Base-by-base conservation (phyloP, 2,113 vertebrate genomes). In the Indicator maculatus region DNA sequence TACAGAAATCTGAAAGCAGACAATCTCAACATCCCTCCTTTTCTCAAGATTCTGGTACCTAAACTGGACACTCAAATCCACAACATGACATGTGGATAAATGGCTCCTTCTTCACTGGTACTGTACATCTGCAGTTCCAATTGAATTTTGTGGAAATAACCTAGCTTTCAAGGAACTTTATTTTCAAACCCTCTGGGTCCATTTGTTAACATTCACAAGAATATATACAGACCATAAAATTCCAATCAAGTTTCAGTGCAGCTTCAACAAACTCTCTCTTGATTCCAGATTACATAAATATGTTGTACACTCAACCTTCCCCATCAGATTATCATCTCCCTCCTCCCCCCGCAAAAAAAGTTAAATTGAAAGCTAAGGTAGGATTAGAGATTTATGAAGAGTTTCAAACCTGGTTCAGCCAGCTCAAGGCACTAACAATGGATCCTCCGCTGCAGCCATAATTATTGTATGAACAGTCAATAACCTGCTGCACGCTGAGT, bases 401-500 rank as follows among this genome's bases (percentile, higher is more conserved):
- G 31, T 50, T 33, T 73, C 84, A 84, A 58, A 99, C 99, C 98
- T 98, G 97, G 84, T 97, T 98, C 38, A 99, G 92, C 99, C 99
- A 99, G 55, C 67, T 93, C 90, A 99, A 71, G 41, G 99, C 98
- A 9, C 15, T 80, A 16, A 98, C 19, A 3, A 98, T 97, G 12
- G 98, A 99, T 75, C 99, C 99, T 31, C 99, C 99, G 0, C 72
- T 94, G 86, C 99, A 99, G 81, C 99, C 99, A 0, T 94, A 76
- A 53, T 99, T 98, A 38, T 85, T 96, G 71, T 97, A 98, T 0
- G 98, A 99, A 59, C 99, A 99, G 90, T 99, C 99, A 55, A 99
- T 96, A 87, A 99, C 98, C 88, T 99, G 98, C 97, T 99, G 99
- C 6, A 99, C 98, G 2, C 99, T 99, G 31, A 99, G 98, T 39